Evolutionary conservation across 2,797 vertebrate species (phyloP).

Genomic region (Xerus rutilus): DNA sequence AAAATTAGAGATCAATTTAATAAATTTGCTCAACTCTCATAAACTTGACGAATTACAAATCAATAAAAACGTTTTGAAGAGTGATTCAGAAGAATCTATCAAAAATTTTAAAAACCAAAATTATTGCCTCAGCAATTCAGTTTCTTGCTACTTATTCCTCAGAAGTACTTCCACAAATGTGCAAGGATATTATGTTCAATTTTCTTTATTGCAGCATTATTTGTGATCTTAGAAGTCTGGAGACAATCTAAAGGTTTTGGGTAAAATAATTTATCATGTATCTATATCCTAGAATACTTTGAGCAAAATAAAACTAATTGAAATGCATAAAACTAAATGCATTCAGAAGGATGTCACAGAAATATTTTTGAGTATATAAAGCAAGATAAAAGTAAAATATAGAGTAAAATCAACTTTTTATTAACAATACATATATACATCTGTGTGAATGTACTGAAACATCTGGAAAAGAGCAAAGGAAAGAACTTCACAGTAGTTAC

Average conservation of each 20-base stretch:
- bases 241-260: conserved; percentile 10
- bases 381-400: conserved; percentile 8
- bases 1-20: conserved; percentile 46
- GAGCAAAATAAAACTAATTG: background rate
- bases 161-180: background rate
- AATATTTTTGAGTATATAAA: conserved; percentile 33
- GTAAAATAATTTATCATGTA: background rate
- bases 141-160: conserved; percentile 10
- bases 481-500: background rate
- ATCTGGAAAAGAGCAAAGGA: background rate
- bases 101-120: conserved; percentile 56
- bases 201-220: background rate
- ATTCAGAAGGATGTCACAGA: background rate
- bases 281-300: conserved; percentile 24
- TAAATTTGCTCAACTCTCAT: background rate
- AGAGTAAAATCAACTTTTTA: conserved; percentile 38
- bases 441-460: background rate
- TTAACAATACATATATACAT: background rate
- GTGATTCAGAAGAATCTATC: conserved; percentile 40
- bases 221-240: conserved; percentile 20
- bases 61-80: conserved; percentile 22
- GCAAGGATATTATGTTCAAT: background rate
- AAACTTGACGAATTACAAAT: conserved; percentile 11
- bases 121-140: background rate
- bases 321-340: conserved; percentile 41